Evolutionary conservation across 2,113 vertebrate species (phyloP).

Genomic region (Holacanthus passer): DNA sequence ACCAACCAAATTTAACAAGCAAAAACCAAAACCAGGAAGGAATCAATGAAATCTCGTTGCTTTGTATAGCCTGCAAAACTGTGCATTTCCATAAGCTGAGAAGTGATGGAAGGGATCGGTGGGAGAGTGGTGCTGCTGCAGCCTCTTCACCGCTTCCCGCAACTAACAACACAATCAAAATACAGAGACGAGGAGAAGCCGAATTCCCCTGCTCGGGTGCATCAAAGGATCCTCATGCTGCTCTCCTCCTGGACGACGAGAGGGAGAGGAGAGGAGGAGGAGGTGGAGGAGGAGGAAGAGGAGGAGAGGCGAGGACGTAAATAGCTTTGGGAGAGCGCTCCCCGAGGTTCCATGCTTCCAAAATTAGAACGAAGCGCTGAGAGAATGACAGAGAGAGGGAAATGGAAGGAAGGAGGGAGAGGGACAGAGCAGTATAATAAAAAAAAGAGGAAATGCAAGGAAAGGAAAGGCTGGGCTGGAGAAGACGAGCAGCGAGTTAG

Average conservation of each 20-base stretch:
- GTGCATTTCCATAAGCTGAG: constrained; percentile 1
- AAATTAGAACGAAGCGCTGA: constrained; percentile 79
- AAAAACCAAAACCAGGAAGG: background rate
- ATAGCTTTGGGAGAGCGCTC: constrained; percentile 82
- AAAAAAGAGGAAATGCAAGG: constrained; percentile 35
- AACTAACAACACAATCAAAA: constrained; percentile 50
- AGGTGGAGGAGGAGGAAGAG: constrained; percentile 54
- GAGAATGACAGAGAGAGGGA: constrained; percentile 71
- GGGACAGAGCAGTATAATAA: constrained; percentile 4
- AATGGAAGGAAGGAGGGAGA: constrained; percentile 41
- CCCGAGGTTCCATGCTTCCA: constrained; percentile 83
- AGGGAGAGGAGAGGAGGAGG: constrained; percentile 54
- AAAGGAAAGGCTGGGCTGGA: constrained; percentile 22
- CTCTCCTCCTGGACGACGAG: constrained; percentile 67
- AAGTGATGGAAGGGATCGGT: constrained; percentile 24
- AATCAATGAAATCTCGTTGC: background rate
- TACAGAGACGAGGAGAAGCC: constrained; percentile 56
- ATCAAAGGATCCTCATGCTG: constrained; percentile 76
- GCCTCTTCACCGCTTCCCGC: constrained; percentile 35
- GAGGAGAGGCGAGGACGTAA: constrained; percentile 76
- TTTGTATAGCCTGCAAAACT: background rate
- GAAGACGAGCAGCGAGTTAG: constrained; percentile 17
- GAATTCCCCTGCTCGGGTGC: constrained; percentile 61
- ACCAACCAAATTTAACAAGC: background rate
- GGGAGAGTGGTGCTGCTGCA: constrained; percentile 36